Evolutionary conservation across 1,140 invertebrate genomes (phyloP).

Genomic region (Diprion similis): DNA sequence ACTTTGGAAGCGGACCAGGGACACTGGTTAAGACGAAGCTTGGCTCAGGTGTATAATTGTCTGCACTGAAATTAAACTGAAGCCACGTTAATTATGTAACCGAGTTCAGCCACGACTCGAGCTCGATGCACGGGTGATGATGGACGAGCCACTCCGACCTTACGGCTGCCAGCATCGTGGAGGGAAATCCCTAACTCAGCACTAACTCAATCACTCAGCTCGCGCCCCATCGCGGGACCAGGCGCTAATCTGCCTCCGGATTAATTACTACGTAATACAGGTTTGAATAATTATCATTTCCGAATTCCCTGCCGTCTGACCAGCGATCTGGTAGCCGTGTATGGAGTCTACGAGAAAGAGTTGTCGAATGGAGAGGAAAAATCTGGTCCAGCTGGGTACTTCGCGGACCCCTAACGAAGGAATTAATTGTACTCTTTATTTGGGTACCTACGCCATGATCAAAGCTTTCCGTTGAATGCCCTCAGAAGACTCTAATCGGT

Average conservation of each 20-base stretch:
- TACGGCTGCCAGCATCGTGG: constrained; percentile 52
- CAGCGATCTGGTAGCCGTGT: no score
- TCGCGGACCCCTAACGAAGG: no score
- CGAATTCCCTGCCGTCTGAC: no score
- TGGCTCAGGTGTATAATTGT: constrained; percentile 41
- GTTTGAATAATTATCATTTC: constrained; percentile 48
- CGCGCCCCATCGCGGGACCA: constrained; percentile 39
- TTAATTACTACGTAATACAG: constrained; percentile 57
- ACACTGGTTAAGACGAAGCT: background rate
- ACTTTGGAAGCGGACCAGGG: background rate
- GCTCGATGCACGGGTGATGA: constrained; percentile 52
- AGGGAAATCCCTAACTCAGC: constrained; percentile 56
- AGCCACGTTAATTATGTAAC: constrained; percentile 61
- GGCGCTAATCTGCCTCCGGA: constrained; percentile 55
- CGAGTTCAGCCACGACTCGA: constrained; percentile 31
- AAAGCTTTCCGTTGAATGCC: no score
- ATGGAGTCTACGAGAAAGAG: no score
- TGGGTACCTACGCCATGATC: no score
- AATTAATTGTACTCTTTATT: no score
- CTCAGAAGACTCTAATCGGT: no score
- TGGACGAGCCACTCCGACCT: constrained; percentile 56
- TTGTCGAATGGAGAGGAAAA: no score
- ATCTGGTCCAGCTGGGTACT: no score
- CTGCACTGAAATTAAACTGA: constrained; percentile 59
- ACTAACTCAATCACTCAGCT: constrained; percentile 61